A percentile compares a stretch with the other conserved stretches of the same genome.
phyloP scores from a whole-genome alignment of 2,888 invertebrate species.

The Cephus runcator region DNA sequence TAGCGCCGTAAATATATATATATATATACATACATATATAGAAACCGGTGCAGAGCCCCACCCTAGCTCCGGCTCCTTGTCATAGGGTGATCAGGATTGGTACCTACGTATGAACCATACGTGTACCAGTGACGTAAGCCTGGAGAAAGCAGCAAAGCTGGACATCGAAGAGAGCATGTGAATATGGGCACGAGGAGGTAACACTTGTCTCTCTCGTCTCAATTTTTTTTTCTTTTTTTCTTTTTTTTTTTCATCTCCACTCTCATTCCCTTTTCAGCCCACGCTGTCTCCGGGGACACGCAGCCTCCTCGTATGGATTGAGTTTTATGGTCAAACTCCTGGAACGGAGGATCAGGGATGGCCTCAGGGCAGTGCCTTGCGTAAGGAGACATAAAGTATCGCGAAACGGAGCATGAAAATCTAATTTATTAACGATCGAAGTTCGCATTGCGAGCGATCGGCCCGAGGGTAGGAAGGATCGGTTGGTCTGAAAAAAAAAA shows the following conservation, averaged over 20 bases:
- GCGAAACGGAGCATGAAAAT: conserved; percentile 3
- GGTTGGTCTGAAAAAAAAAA: background rate
- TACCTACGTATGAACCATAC: background rate
- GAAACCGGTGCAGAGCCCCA: background rate
- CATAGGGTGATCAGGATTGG: background rate
- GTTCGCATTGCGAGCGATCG: background rate
- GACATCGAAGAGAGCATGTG: background rate
- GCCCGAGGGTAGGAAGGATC: background rate
- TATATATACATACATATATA: background rate
- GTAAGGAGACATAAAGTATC: background rate
- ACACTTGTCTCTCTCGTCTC: background rate
- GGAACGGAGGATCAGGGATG: background rate
- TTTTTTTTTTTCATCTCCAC: conserved; percentile 1
- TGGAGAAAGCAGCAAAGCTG: conserved; percentile 3
- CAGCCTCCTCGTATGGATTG: background rate
- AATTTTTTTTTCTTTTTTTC: background rate
- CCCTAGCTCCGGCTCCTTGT: background rate
- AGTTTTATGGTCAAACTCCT: background rate
- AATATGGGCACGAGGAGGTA: background rate
- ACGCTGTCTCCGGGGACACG: background rate
- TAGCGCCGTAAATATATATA: background rate
- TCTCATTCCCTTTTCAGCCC: conserved; percentile 3
- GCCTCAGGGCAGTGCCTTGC: background rate
- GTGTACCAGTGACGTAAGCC: background rate
- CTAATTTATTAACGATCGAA: conserved; percentile 2